Conservation (phyloP, 2,888 invertebrate species). For the Dryomyza anilis region DNA sequence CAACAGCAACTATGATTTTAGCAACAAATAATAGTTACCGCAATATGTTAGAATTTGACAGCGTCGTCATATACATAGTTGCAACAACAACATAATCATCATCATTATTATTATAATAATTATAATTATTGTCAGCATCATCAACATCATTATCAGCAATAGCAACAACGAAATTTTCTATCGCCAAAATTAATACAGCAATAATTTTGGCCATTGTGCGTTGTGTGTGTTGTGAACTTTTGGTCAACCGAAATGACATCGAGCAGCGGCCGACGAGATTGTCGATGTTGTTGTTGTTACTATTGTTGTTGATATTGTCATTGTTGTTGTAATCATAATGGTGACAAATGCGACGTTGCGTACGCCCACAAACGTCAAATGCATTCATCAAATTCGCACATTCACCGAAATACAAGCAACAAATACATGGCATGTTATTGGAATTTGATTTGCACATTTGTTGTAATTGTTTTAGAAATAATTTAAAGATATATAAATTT, state of each 20-base stretch:
- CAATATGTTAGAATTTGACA: neutral
- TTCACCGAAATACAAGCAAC: neutral
- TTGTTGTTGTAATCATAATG: neutral
- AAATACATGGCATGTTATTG: neutral
- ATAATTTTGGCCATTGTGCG: neutral
- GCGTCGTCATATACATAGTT: neutral
- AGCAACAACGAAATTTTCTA: neutral
- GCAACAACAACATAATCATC: neutral
- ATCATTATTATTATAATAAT: too few relatives aligned
- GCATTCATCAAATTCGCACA: neutral
- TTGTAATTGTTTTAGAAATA: neutral
- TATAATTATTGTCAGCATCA: too few relatives aligned
- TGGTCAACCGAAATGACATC: neutral
- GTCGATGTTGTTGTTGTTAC: neutral
- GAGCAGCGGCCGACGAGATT: neutral
- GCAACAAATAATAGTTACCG: neutral
- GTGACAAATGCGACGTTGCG: constrained; percentile 3
- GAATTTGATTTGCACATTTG: neutral
- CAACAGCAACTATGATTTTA: neutral
- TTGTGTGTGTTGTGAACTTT: neutral
- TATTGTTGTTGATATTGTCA: neutral
- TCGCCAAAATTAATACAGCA: neutral
- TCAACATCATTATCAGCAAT: neutral
- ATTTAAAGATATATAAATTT: too few relatives aligned
- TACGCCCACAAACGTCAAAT: constrained; percentile 6